Conservation (phyloP, 2,113 vertebrate genomes). For the Datnioides undecimradiatus region DNA sequence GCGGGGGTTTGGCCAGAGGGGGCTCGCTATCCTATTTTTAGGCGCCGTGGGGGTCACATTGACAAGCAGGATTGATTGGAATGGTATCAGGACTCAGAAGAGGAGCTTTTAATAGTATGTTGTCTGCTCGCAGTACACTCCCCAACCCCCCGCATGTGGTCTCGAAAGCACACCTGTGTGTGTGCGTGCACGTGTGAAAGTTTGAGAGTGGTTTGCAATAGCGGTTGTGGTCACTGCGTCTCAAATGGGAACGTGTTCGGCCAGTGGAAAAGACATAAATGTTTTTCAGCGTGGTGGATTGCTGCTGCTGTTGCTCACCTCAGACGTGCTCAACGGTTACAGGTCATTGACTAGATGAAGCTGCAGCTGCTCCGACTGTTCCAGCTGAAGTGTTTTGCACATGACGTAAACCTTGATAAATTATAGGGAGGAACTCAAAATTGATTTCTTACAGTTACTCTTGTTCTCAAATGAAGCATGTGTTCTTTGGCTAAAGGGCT, state of each 20-base stretch:
- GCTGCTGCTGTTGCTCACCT: background rate
- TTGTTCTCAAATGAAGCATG: background rate
- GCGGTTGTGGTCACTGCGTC: background rate
- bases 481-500: background rate
- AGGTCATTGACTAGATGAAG: background rate
- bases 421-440: background rate
- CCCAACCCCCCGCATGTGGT: conserved; percentile 8
- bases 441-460: background rate
- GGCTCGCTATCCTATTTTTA: conserved; percentile 66
- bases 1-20: background rate
- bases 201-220: background rate
- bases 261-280: background rate
- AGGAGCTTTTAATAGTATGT: conserved; percentile 72
- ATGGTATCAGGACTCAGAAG: conserved; percentile 65
- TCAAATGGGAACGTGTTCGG: background rate
- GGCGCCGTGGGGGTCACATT: conserved; percentile 54
- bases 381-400: background rate
- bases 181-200: conserved; percentile 14
- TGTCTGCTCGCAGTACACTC: conserved; percentile 16
- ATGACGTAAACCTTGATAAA: background rate
- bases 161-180: conserved; percentile 20
- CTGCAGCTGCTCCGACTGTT: background rate
- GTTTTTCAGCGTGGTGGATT: background rate
- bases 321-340: background rate
- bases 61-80: conserved; percentile 66